A percentile compares a stretch with the other conserved stretches of the same genome.
phyloP scores from a whole-genome alignment of 2,797 vertebrate genomes.

The Huso huso region DNA sequence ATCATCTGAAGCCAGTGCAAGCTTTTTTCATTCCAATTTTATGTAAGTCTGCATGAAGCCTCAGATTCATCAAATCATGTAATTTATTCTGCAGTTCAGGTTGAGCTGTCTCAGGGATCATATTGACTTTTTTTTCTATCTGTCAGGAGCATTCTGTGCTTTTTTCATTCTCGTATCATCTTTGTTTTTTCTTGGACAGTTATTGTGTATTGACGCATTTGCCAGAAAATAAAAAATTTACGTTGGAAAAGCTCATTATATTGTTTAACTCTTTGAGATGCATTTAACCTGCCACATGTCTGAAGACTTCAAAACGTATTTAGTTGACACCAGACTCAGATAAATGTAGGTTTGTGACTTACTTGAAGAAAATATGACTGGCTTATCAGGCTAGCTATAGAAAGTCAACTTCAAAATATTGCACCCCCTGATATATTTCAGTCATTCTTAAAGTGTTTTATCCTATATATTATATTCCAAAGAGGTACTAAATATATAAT shows the following conservation, averaged over 20 bases:
- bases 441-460: no score
- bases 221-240: background rate
- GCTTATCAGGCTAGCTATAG: no score
- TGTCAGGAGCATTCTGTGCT: slow-evolving; percentile 60
- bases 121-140: slow-evolving; percentile 60
- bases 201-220: slow-evolving; percentile 13
- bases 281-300: background rate
- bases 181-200: slow-evolving; percentile 14
- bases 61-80: slow-evolving; percentile 65
- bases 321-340: no score
- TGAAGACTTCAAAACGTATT: no score
- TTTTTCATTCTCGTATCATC: slow-evolving; percentile 10
- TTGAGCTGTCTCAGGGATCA: slow-evolving; percentile 64
- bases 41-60: slow-evolving; percentile 59
- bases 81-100: slow-evolving; percentile 67
- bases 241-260: slow-evolving; percentile 9
- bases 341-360: no score
- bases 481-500: no score
- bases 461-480: no score
- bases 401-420: no score
- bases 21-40: slow-evolving; percentile 76
- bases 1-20: slow-evolving; percentile 71
- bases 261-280: background rate
- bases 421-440: no score
- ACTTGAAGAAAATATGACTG: no score